Conservation (phyloP, 2,888 invertebrate species). For the Acleris literana region DNA sequence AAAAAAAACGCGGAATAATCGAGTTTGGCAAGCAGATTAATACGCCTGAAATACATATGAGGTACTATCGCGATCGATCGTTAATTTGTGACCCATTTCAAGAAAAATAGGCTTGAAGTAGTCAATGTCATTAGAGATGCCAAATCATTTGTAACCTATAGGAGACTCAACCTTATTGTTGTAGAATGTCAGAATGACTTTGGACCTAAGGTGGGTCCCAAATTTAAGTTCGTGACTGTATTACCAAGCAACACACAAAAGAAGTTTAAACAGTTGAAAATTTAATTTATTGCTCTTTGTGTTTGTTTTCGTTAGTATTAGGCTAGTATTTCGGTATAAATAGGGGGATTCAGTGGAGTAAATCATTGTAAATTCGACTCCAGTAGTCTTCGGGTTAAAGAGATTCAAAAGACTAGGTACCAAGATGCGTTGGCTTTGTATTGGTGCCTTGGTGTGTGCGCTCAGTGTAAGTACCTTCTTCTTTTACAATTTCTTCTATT, state of each 20-base stretch:
- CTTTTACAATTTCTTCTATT: background rate
- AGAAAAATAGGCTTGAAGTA: no score
- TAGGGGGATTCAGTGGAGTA: background rate
- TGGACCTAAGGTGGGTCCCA: no score
- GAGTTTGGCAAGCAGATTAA: background rate
- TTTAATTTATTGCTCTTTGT: constrained; percentile 26
- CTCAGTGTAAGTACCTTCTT: constrained; percentile 28
- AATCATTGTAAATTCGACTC: constrained; percentile 24
- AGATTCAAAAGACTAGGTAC: constrained; percentile 23
- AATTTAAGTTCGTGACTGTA: no score
- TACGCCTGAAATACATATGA: no score
- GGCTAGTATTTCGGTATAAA: constrained; percentile 10
- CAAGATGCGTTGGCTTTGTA: constrained; percentile 26
- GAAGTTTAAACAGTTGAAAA: constrained; percentile 24
- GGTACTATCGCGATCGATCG: no score
- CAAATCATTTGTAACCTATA: no score
- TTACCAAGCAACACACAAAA: constrained; percentile 23
- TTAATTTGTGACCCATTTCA: no score
- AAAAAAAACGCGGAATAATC: no score
- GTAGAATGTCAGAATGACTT: no score
- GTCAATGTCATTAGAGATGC: no score
- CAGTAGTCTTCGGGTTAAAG: constrained; percentile 28
- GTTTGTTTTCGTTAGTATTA: constrained; percentile 3
- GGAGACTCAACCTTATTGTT: no score
- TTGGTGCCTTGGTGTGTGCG: constrained; percentile 26